Percentiles rank a stretch among this genome's conserved stretches.
Evolutionary conservation across 2,113 vertebrate species (phyloP).

Genomic region (Alligator sinensis): DNA sequence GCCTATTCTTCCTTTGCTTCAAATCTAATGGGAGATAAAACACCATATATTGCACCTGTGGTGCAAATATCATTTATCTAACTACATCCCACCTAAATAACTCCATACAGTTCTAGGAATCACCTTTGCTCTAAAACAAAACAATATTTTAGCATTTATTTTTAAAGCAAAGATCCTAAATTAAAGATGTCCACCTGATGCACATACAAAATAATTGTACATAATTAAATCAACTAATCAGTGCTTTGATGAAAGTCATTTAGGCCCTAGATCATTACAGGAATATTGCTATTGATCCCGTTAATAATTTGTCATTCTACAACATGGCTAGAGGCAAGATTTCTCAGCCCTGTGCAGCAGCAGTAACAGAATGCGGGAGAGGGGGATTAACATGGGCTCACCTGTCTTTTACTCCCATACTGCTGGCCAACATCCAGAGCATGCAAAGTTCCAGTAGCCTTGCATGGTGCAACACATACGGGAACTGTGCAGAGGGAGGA

Average conservation of each 20-base stretch:
- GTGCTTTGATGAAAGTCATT: not conserved
- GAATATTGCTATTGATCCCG: not conserved
- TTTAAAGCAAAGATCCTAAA: not conserved
- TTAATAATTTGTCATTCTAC: not conserved
- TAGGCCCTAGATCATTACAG: not conserved
- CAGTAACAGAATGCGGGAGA: not conserved
- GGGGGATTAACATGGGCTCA: not conserved
- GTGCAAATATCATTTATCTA: not conserved
- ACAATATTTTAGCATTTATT: not conserved
- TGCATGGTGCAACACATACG: not conserved
- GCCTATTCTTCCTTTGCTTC: not conserved
- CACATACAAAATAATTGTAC: not conserved
- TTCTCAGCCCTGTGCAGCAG: not conserved
- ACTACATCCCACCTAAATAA: not conserved
- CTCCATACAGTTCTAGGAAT: not conserved
- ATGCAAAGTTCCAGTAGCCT: not conserved
- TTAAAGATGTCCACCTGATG: not conserved
- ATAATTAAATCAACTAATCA: not conserved
- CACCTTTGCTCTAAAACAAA: not conserved
- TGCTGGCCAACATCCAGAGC: not conserved
- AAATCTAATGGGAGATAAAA: not conserved
- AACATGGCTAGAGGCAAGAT: not conserved
- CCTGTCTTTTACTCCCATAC: not conserved
- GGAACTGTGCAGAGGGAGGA: not conserved
- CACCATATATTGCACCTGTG: not conserved